Conservation (phyloP, 2,113 vertebrate species). For the Microtus pennsylvanicus region DNA sequence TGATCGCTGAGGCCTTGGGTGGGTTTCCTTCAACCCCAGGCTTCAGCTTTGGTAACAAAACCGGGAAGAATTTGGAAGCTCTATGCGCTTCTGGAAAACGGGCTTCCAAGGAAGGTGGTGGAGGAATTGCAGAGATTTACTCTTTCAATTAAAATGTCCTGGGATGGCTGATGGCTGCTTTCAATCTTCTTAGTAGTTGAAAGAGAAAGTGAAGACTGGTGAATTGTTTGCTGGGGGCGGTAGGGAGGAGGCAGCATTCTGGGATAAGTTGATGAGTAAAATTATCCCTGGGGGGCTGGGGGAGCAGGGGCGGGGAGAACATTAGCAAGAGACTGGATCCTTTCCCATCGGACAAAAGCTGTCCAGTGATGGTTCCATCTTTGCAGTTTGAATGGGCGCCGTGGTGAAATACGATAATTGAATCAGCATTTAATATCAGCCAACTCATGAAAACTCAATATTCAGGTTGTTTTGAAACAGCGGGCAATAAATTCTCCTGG, state of each 20-base stretch:
- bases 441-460: background rate
- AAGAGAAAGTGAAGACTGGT: constrained; percentile 36
- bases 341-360: background rate
- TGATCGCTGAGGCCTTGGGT: background rate
- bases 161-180: constrained; percentile 22
- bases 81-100: background rate
- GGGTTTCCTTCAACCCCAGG: background rate
- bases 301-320: no score
- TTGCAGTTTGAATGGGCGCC: background rate
- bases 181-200: constrained; percentile 11
- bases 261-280: background rate
- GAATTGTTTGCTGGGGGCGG: background rate
- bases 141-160: constrained; percentile 51
- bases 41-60: background rate
- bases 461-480: background rate
- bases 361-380: no score
- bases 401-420: background rate
- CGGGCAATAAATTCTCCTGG: no score
- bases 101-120: constrained; percentile 7
- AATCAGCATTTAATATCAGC: background rate
- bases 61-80: background rate
- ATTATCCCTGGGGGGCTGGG: background rate
- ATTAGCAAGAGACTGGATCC: background rate
- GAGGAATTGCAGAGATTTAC: constrained; percentile 21
- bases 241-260: background rate